Base-by-base conservation (phyloP, 2,888 invertebrate species). In the Apamea anceps region DNA sequence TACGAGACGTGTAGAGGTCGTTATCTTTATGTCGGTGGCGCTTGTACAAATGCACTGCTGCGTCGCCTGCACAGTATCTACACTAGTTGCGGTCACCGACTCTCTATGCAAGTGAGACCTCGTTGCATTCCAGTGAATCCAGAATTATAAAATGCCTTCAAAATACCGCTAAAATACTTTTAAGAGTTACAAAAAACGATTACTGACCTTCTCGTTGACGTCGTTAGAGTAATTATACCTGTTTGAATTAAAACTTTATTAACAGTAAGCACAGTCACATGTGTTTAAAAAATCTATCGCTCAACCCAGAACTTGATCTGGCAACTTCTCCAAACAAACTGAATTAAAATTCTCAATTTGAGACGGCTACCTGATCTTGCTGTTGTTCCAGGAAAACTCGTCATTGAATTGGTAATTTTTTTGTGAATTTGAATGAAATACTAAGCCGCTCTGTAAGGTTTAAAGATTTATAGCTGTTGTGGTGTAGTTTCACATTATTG, bases 401-500 rank as follows among this genome's bases (percentile, higher is more conserved):
- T 76, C 75, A 86, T 90, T 89, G 84, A 89, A 89, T 91, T 92
- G 90, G 80, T 90, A 93, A 93, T 92, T 85, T 89, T 89, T 88
- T 82, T 88, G 81, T 94, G 93, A 94, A 68, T 80, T 89, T 51
- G 68, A 76, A 77, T 77, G 37, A 51, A 37, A 51, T 32, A 15
- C 1, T 32, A 51, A 5, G 37, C n/a, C 45, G 8, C 78, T 77
- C n/a, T 75, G 57, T 45, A 37, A 18, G 45, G 75, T 57, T 8
- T 57, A 42, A 7, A 21, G 10, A 62, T 48, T 48, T 54, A 21
- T 79, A 28, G 18, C 28, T 32, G 12, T 48, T 82, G 21, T 28
- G 28, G 63, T 77, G 18, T 18, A 37, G 71, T 84, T 72, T 77
- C 48, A 42, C 13, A 71, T 51, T 70, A 77, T 60, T 57, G 10